Base-by-base conservation (phyloP, 92 coral and sea anemone species). In the Epizoanthus ramosus region DNA sequence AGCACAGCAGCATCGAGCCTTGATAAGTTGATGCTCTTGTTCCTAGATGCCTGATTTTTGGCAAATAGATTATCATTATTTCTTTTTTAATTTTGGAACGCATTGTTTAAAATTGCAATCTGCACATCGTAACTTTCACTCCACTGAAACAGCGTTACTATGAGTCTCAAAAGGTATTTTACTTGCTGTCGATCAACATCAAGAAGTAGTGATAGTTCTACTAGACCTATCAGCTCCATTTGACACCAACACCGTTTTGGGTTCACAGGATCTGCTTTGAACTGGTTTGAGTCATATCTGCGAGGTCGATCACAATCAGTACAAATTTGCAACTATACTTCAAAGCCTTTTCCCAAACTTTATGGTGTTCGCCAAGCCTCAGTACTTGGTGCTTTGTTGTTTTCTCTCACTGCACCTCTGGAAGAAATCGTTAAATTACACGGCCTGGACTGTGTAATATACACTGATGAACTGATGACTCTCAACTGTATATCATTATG, bases 211-310 rank as follows among this genome's bases (percentile, higher is more conserved):
- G 47, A 5, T 41, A 41, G 47, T 77, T 17, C 47, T 41, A 41
- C 47, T 41, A 5, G 47, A 41, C 47, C 47, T 41, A 41, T 41
- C 47, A 41, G 47, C 47, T 8, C 7, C 47, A 41, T 41, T 41
- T 41, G 47, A 41, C 47, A 41, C 47, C 63, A 22, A 19, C 59
- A 21, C 37, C 83, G 63, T 22, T 77, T 45, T 57, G 77, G 77
- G 13, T 71, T 71, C 57, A 71, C 77, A 28, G 77, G 23, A 13
- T 15, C 47, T 1, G 77, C 54, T 23, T n/a, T 23, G 19, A 19
- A 71, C 57, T 71, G 77, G 77, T 71, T 71, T 39, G 53, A 31
- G 17, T 71, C 77, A n/a, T 71, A 71, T 28, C 77, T 71, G 19
- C 39, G 53, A 71, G 77, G 18, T 39, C 77, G 56, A 10, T 41